Percentiles rank a stretch among this genome's conserved stretches.
Conservation (phyloP, 2,113 vertebrate genomes). For the Pollachius pollachius region DNA sequence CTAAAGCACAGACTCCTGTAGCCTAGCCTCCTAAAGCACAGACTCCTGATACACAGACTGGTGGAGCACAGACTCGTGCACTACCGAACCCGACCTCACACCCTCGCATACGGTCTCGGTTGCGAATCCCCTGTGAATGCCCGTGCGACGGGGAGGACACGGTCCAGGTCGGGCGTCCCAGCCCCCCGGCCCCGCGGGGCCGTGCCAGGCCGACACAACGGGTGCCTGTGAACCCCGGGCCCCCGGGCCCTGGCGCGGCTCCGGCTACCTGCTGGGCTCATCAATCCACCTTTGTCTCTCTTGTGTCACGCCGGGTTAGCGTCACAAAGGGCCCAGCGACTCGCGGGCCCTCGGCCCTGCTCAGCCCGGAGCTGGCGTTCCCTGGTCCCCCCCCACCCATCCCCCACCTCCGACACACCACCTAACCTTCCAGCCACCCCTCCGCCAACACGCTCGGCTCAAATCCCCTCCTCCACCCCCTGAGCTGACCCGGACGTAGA, state of each 20-base stretch:
- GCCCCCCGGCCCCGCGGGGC: slow-evolving; percentile 56
- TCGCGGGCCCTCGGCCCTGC: slow-evolving; percentile 82
- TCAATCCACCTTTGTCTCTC: slow-evolving; percentile 97
- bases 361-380: slow-evolving; percentile 91
- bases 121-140: slow-evolving; percentile 21
- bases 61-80: too few species aligned
- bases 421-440: slow-evolving; percentile 55
- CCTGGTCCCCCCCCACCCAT: slow-evolving; percentile 65
- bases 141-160: slow-evolving; percentile 33
- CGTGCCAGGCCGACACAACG: slow-evolving; percentile 70
- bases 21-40: too few species aligned
- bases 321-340: slow-evolving; percentile 89
- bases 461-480: slow-evolving; percentile 61
- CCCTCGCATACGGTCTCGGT: not conserved
- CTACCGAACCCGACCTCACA: too few species aligned
- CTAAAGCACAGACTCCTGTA: too few species aligned
- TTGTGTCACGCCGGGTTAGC: slow-evolving; percentile 98
- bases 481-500: too few species aligned
- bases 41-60: too few species aligned
- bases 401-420: too few species aligned
- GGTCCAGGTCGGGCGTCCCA: slow-evolving; percentile 46
- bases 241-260: slow-evolving; percentile 76
- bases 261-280: slow-evolving; percentile 97
- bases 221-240: slow-evolving; percentile 69
- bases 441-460: slow-evolving; percentile 59